Evolutionary conservation across 92 coral and sea anemone species (phyloP).

Genomic region (Hydrozoanthus gracilis): DNA sequence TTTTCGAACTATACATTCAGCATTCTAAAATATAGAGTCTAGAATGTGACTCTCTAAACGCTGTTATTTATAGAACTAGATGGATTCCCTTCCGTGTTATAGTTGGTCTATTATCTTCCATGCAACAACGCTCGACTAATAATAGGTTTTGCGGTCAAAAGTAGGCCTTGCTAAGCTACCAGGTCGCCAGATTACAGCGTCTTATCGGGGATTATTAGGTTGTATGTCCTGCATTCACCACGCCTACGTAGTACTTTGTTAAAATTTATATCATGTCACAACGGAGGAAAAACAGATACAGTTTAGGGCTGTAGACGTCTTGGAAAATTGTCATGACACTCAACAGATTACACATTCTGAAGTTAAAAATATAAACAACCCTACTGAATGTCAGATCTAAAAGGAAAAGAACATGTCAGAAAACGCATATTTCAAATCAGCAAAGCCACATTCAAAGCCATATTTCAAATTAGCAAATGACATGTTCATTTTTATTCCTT

Average conservation of each 20-base stretch:
- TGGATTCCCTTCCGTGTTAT: neutral
- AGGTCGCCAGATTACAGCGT: neutral
- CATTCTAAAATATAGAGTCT: neutral
- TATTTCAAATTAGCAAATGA: neutral
- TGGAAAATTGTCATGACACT: neutral
- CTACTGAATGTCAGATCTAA: neutral
- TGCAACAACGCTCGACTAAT: neutral
- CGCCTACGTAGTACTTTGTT: neutral
- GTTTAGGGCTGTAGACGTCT: neutral
- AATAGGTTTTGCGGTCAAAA: slow-evolving; percentile 7
- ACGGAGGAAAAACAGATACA: too few relatives aligned
- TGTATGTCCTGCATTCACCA: neutral
- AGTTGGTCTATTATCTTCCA: neutral
- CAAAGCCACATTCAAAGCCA: neutral
- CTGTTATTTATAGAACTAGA: slow-evolving; percentile 1
- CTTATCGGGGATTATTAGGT: slow-evolving; percentile 26
- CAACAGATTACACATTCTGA: neutral
- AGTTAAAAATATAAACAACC: neutral
- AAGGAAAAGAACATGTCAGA: neutral
- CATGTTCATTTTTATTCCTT: neutral
- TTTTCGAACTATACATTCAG: neutral
- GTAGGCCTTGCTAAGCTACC: neutral
- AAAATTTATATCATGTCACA: slow-evolving; percentile 12
- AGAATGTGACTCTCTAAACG: neutral
- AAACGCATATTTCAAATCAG: neutral